phyloP scores from a whole-genome alignment of 2,797 vertebrate species.

The Meriones psammophilus region DNA sequence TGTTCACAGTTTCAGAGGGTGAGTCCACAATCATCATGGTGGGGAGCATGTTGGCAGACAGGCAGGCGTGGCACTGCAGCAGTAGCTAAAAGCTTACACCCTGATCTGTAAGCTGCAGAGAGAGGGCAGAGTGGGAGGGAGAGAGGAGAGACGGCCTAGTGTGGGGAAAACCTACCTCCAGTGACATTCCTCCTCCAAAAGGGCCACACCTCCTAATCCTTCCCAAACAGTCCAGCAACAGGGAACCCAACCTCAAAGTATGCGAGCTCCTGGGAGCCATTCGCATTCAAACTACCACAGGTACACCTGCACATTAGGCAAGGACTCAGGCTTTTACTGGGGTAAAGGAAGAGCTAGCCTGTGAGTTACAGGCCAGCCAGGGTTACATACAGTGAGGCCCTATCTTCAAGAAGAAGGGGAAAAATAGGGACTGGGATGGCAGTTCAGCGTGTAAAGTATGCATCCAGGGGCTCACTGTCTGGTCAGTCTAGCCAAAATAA shows the following conservation, averaged over 20 bases:
- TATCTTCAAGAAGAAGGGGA: neutral
- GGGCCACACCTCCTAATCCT: neutral
- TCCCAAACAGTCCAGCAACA: neutral
- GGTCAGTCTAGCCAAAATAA: neutral
- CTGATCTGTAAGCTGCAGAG: neutral
- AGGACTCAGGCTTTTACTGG: neutral
- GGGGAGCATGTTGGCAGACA: neutral
- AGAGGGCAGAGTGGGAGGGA: too few relatives aligned
- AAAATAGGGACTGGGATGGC: neutral
- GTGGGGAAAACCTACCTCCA: neutral
- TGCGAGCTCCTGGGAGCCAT: neutral
- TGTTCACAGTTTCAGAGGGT: neutral
- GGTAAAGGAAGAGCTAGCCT: neutral
- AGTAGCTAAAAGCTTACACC: too few relatives aligned
- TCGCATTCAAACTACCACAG: neutral
- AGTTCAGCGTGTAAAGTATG: neutral
- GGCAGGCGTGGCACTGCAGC: neutral
- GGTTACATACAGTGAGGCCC: neutral
- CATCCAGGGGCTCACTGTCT: neutral
- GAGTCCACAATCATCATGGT: neutral
- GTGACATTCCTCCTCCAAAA: neutral
- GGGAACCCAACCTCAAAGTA: neutral
- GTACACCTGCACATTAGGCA: neutral
- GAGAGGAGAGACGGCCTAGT: too few relatives aligned
- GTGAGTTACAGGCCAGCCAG: neutral